A percentile compares a stretch with the other conserved stretches of the same genome.
Conservation (phyloP, 1,140 invertebrate genomes). For the Coboldia fuscipes region DNA sequence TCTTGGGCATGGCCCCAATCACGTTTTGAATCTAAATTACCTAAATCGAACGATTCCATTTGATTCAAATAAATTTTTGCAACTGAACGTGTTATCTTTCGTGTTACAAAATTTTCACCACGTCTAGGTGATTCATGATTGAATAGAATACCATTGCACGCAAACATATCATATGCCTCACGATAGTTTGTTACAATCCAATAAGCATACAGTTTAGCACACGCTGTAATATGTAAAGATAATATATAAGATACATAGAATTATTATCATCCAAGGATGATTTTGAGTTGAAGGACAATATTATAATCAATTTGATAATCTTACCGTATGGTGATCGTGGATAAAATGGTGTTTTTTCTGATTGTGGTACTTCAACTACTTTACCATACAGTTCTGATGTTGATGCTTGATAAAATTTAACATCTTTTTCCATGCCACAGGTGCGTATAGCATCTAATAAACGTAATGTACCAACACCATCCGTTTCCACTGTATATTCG, state of each 20-base stretch:
- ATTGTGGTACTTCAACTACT: constrained; percentile 90
- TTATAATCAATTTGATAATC: too few relatives aligned
- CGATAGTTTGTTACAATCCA: constrained; percentile 98
- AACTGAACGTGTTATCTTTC: constrained; percentile 94
- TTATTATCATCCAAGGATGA: background rate
- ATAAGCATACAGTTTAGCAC: constrained; percentile 94
- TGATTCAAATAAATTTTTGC: constrained; percentile 86
- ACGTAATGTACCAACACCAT: constrained; percentile 89
- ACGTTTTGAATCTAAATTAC: constrained; percentile 86
- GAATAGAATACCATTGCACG: constrained; percentile 96
- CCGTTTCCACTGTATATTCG: constrained; percentile 98
- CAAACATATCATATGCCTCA: constrained; percentile 95
- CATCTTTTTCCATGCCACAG: constrained; percentile 62
- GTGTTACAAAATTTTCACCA: constrained; percentile 97
- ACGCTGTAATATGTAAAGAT: constrained; percentile 38
- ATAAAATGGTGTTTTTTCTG: constrained; percentile 96
- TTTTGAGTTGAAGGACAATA: too few relatives aligned
- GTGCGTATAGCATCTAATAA: constrained; percentile 90
- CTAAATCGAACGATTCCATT: constrained; percentile 73
- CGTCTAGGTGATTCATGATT: constrained; percentile 97
- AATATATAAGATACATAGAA: background rate
- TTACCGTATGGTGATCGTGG: constrained; percentile 98
- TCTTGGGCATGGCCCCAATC: constrained; percentile 99
- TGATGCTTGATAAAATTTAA: constrained; percentile 95
- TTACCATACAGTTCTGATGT: constrained; percentile 98